A percentile compares a stretch with the other conserved stretches of the same genome.
These are phyloP conservation scores for Phocides pigmalion DNA, from an alignment of 1,140 invertebrate species.

Conservation along the genomic window DNA sequence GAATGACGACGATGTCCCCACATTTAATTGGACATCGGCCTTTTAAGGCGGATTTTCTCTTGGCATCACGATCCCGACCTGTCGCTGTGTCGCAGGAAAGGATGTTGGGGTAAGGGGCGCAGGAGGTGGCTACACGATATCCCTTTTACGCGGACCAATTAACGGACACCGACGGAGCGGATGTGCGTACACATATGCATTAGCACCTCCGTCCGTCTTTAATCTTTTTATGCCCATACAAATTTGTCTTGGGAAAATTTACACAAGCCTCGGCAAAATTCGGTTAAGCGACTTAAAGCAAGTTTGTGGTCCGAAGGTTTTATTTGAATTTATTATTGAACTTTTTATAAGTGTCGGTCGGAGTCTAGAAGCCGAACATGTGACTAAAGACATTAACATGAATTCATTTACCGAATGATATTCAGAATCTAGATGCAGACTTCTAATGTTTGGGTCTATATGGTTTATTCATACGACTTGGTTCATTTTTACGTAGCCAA, in stretches of 20 bases:
- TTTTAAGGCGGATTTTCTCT: slow-evolving; percentile 57
- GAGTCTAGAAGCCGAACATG: too few species aligned
- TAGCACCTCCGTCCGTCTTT: slow-evolving; percentile 77
- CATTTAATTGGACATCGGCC: slow-evolving; percentile 53
- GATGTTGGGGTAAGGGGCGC: slow-evolving; percentile 56
- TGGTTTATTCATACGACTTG: slow-evolving; percentile 2
- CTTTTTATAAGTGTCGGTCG: too few species aligned
- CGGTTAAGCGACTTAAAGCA: slow-evolving; percentile 5
- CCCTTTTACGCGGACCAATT: slow-evolving; percentile 82
- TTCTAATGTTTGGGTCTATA: slow-evolving; percentile 1
- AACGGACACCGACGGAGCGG: slow-evolving; percentile 77
- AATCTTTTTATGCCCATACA: slow-evolving; percentile 70
- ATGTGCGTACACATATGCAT: slow-evolving; percentile 75
- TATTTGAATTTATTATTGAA: too few species aligned
- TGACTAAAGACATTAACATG: too few species aligned
- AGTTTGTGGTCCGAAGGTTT: neutral
- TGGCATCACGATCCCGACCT: slow-evolving; percentile 51
- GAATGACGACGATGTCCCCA: slow-evolving; percentile 44
- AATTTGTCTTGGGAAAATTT: slow-evolving; percentile 62
- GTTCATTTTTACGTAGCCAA: too few species aligned
- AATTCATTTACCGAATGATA: neutral
- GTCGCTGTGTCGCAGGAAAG: slow-evolving; percentile 59
- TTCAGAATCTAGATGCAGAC: neutral
- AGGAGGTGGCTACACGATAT: slow-evolving; percentile 74
- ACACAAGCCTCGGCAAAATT: slow-evolving; percentile 42